A percentile compares a stretch with the other conserved stretches of the same genome.
phyloP scores from a whole-genome alignment of 2,888 invertebrate genomes.

The Dynastes grantii region DNA sequence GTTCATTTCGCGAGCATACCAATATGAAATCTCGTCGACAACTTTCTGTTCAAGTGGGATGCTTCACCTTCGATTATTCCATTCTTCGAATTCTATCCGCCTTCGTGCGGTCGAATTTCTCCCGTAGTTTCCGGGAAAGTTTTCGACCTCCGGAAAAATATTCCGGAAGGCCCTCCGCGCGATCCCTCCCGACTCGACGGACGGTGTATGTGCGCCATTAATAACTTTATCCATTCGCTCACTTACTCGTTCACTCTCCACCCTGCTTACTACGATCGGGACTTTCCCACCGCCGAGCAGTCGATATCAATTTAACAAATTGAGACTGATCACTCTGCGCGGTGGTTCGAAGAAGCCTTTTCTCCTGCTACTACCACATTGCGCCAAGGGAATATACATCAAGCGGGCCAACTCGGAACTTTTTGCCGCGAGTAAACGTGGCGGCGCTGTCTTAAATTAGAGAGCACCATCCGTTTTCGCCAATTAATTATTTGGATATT shows the following conservation, averaged over 20 bases:
- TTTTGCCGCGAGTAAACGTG: slow-evolving; percentile 29
- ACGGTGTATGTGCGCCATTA: slow-evolving; percentile 37
- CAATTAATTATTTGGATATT: slow-evolving; percentile 43
- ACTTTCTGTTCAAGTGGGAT: slow-evolving; percentile 2
- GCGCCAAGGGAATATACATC: slow-evolving; percentile 36
- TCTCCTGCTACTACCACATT: background rate
- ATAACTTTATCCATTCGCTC: slow-evolving; percentile 35
- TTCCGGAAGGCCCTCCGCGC: slow-evolving; percentile 17
- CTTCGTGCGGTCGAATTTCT: slow-evolving; percentile 16
- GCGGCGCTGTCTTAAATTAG: slow-evolving; percentile 35
- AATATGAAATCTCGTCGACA: slow-evolving; percentile 13
- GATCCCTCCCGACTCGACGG: background rate
- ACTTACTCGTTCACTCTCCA: background rate
- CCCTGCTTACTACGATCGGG: background rate
- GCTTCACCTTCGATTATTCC: slow-evolving; percentile 8
- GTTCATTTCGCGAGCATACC: background rate
- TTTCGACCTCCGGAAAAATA: slow-evolving; percentile 17
- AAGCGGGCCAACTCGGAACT: slow-evolving; percentile 43
- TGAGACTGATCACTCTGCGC: slow-evolving; percentile 59
- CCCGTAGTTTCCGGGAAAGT: slow-evolving; percentile 17
- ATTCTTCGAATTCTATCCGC: slow-evolving; percentile 24
- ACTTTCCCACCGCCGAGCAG: slow-evolving; percentile 51
- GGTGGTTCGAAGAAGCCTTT: slow-evolving; percentile 48
- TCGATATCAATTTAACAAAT: slow-evolving; percentile 62
- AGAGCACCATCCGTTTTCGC: slow-evolving; percentile 36